Evolutionary conservation across 2,113 vertebrate species (phyloP), one percentile per base, ranked within the genome.

Genomic region (Caracal caracal): DNA sequence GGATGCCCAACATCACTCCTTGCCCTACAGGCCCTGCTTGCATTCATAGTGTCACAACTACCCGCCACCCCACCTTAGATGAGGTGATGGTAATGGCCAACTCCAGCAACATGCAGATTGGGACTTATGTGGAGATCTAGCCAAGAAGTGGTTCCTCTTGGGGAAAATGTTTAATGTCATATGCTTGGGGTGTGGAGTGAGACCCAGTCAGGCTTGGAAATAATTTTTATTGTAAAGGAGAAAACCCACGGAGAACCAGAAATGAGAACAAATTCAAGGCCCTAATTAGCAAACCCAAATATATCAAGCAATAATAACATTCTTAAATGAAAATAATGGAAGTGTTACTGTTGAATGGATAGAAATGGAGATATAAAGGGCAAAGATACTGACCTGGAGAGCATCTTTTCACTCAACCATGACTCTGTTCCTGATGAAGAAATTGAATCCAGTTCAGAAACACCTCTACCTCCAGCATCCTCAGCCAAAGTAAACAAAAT

Each of bases 331-430:
- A 96, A 99, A 99, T 98, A 99, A 99, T 51, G 99, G 99, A 95
- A 99, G 99, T 6, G 99, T 99, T 97, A 99, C 99, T 9, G 99
- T 99, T 97, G 99, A 99, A 96, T 99, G 99, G 99, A 99, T 99
- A 97, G 99, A 99, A 99, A 99, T 97, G 99, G 99, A 66, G 99
- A 99, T 98, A 99, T 99, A 94, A 99, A 99, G 99, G 99, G 99
- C 91, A 99, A 99, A 99, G 99, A 99, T 99, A 99, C 99, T 98
- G 99, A 99, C 97, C 98, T 99, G 98, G 99, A 99, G 95, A 99
- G 99, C 97, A 98, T 99, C 98, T 99, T 99, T 98, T 99, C 99
- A 88, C 99, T 99, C 98, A 99, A 99, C 97, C 99, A 99, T 82
- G 99, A 99, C 91, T 98, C 99, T 91, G 99, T 98, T 82, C 99